Base-by-base conservation (phyloP, 2,797 vertebrate genomes). In the Zenarchopterus dispar region DNA sequence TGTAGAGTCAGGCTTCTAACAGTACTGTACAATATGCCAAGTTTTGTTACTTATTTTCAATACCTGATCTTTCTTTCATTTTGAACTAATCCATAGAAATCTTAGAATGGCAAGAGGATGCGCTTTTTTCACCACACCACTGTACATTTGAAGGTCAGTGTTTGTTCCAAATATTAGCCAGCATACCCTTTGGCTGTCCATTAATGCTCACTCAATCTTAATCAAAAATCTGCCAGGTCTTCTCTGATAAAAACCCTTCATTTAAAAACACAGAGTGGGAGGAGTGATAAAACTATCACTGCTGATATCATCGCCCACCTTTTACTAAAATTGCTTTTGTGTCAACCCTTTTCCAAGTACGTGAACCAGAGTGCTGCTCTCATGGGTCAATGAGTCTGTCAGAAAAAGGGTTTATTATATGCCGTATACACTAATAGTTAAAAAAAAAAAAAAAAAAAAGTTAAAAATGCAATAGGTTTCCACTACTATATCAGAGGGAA, bases 161-260 rank as follows among this genome's bases (percentile, higher is more conserved):
- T 50, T 61, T 42, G 46, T 33, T 65, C 24, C 36, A 55, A 50
- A 42, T 45, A 52, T 41, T n/a, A 70, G 78, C 41, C 67, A 66
- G 45, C 21, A 33, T 24, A 17, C 56, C 85, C 80, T 67, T 63
- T 23, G 69, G 88, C 73, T 84, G 56, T 76, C 89, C 55, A 88
- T 89, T 85, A 84, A 69, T 16, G 58, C 56, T 63, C 50, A 70
- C 54, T 81, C 53, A 70, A 89, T 89, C 88, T 89, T 78, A 90
- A 90, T 88, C 74, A 89, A 85, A 88, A 87, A 91, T 90, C 88
- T 81, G 73, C 26, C 44, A 2, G 31, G 46, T 60, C 46, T 33
- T 54, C 69, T 28, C 43, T 41, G 86, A 90, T 89, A 87, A 77
- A 41, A 78, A 67, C 51, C 69, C 56, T 66, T 24, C 74, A 81